Evolutionary conservation across 1,140 invertebrate species (phyloP).

Genomic region (Ooceraea biroi): DNA sequence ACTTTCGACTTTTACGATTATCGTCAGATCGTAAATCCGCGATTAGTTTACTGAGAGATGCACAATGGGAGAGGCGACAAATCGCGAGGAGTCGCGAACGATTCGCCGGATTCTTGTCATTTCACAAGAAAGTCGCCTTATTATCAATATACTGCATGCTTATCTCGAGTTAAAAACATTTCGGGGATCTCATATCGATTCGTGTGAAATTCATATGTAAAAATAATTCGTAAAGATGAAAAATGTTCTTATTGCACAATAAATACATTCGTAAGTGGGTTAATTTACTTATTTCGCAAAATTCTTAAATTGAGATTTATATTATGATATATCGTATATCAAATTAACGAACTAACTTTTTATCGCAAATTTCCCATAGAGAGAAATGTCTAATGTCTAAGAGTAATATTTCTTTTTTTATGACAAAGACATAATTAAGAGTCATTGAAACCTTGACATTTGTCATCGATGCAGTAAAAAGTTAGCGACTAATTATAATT

Average conservation of each 20-base stretch:
- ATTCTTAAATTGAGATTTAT: no score
- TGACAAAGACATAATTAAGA: no score
- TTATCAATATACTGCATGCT: neutral
- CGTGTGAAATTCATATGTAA: neutral
- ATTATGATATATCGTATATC: no score
- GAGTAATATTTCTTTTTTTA: no score
- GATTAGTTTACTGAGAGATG: constrained; percentile 38
- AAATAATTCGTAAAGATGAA: neutral
- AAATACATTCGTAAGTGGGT: no score
- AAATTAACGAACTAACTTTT: no score
- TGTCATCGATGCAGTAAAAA: constrained; percentile 33
- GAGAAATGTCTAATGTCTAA: no score
- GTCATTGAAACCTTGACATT: constrained; percentile 70
- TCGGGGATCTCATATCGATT: neutral
- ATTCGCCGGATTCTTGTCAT: neutral
- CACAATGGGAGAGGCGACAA: constrained; percentile 19
- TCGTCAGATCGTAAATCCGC: constrained; percentile 47
- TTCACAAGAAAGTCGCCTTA: neutral
- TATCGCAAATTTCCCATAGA: no score
- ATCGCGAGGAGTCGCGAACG: neutral
- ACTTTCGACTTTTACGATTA: constrained; percentile 59
- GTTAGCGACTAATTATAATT: constrained; percentile 47
- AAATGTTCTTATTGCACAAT: no score
- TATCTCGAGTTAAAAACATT: neutral
- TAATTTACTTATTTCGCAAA: no score